phyloP scores from a whole-genome alignment of 2,888 invertebrate genomes.

The Melipona beecheii region DNA sequence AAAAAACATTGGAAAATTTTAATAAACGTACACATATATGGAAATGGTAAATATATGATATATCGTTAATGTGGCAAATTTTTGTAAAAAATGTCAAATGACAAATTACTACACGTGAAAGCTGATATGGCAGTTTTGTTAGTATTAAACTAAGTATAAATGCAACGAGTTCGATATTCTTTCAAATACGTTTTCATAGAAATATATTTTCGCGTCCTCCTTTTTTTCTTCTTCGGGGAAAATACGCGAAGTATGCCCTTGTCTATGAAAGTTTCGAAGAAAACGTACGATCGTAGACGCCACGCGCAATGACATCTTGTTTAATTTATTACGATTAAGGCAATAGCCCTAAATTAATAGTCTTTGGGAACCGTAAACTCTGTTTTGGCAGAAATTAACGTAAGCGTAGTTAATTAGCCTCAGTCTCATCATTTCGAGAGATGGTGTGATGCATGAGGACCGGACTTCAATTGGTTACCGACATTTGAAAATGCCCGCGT shows the following conservation, averaged over 20 bases:
- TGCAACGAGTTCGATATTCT: background rate
- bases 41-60: background rate
- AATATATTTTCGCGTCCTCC: background rate
- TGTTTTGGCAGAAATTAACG: constrained; percentile 60
- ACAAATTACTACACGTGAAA: constrained; percentile 3
- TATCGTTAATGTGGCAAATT: background rate
- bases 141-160: constrained; percentile 25
- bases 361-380: constrained; percentile 41
- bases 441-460: constrained; percentile 27
- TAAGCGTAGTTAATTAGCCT: constrained; percentile 67
- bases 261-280: background rate
- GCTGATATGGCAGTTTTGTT: constrained; percentile 49
- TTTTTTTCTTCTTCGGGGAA: background rate
- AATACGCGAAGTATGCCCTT: constrained; percentile 41
- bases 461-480: constrained; percentile 29
- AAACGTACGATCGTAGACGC: constrained; percentile 21
- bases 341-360: constrained; percentile 45
- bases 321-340: constrained; percentile 29
- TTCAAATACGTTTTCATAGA: background rate
- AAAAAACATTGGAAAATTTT: constrained; percentile 20
- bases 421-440: constrained; percentile 54
- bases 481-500: constrained; percentile 1
- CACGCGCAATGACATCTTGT: constrained; percentile 7
- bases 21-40: background rate
- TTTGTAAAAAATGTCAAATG: background rate